phyloP scores from a whole-genome alignment of 30 jellyfish, hydroid and myxozoan genomes.

The Chrysaora quinquecirrha region DNA sequence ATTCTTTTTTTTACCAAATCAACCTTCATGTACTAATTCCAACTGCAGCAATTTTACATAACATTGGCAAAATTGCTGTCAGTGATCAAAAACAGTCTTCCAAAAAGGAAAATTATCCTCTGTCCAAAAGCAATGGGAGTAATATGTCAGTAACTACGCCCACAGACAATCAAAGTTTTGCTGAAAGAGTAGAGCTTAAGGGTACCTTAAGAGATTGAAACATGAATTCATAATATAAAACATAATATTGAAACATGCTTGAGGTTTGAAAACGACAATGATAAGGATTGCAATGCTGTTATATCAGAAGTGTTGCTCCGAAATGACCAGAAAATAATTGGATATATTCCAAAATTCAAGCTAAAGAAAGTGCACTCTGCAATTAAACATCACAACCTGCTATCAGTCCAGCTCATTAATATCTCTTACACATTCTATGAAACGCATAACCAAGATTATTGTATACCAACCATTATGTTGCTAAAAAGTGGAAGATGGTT shows the following conservation, averaged over 20 bases:
- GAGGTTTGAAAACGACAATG: not conserved
- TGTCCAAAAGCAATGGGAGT: not conserved
- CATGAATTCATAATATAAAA: no score
- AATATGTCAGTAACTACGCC: not conserved
- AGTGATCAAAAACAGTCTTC: not conserved
- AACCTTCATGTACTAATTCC: not conserved
- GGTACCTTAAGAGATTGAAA: constrained; percentile 1
- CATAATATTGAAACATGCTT: not conserved
- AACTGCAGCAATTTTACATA: not conserved
- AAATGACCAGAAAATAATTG: not conserved
- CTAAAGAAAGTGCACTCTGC: not conserved
- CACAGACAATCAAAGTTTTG: not conserved
- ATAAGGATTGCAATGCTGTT: not conserved
- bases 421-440: not conserved
- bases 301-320: not conserved
- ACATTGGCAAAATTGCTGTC: not conserved
- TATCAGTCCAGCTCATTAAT: no score
- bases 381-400: not conserved
- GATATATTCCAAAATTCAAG: not conserved
- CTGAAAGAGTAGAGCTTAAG: constrained; percentile 3
- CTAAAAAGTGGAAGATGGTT: not conserved
- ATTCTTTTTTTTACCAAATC: no score
- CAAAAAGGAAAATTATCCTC: not conserved
- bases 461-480: not conserved
- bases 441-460: not conserved